Percentiles rank a stretch among this genome's conserved stretches.
These are phyloP conservation scores for Orientallactaga sibirica DNA, from an alignment of 2,797 vertebrate genomes.

Conservation along the genomic window DNA sequence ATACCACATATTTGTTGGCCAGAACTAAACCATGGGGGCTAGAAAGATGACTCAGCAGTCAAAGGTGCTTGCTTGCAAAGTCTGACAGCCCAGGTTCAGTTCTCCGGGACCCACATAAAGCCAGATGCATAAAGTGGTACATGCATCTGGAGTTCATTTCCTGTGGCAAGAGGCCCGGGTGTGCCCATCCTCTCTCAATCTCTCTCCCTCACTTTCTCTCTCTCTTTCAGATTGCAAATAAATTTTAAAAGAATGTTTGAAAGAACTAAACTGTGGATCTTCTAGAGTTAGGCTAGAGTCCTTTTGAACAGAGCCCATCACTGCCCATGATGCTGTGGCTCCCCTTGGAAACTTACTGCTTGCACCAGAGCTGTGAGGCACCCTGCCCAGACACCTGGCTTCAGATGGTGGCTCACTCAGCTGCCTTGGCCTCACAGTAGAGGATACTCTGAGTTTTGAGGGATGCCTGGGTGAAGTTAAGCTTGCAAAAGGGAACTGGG, in stretches of 20 bases:
- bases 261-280: neutral
- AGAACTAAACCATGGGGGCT: neutral
- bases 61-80: no score
- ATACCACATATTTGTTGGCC: neutral
- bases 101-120: no score
- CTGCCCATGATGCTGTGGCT: neutral
- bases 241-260: no score
- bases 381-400: neutral
- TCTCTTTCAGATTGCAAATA: no score
- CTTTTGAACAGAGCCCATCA: neutral
- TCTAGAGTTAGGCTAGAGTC: neutral
- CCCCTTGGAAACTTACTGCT: neutral
- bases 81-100: no score
- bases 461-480: neutral
- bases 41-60: no score
- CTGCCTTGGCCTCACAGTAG: neutral
- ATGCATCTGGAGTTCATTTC: no score
- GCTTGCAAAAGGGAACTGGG: neutral
- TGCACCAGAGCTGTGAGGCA: neutral
- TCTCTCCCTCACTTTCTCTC: no score
- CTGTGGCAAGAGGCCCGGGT: no score
- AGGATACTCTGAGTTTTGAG: neutral
- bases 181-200: no score
- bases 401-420: neutral
- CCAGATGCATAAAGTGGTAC: no score